Conservation (phyloP, 2,113 vertebrate genomes). For the Felis chaus region DNA sequence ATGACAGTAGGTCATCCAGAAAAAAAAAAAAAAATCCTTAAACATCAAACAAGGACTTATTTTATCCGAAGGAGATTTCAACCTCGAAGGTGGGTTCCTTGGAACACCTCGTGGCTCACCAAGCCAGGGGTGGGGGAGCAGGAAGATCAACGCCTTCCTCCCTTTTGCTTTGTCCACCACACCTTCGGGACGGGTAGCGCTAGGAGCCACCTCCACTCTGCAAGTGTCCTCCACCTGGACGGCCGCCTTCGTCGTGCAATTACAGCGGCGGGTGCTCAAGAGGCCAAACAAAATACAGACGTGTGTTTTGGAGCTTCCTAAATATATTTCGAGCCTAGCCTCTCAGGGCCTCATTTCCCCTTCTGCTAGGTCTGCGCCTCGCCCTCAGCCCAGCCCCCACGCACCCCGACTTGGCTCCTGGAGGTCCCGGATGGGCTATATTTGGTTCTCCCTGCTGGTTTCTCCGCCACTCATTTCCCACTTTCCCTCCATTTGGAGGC, state of each 20-base stretch:
- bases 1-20: not conserved
- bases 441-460: not conserved
- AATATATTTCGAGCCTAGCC: not conserved
- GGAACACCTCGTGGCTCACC: not conserved
- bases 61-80: not conserved
- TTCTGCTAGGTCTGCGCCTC: not conserved
- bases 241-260: fast-evolving
- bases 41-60: not conserved
- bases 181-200: fast-evolving
- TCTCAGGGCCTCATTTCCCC: not conserved
- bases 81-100: not conserved
- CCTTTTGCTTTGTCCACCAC: not conserved
- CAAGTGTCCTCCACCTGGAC: not conserved
- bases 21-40: not conserved
- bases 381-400: not conserved
- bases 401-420: not conserved
- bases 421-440: not conserved
- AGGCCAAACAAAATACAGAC: not conserved
- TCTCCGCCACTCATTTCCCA: not conserved
- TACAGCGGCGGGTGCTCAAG: not conserved
- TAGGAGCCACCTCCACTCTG: not conserved
- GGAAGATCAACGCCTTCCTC: not conserved
- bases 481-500: not conserved
- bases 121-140: not conserved
- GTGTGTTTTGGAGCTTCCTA: not conserved